Evolutionary conservation across 2,113 vertebrate genomes (phyloP).

Genomic region (Cyanistes caeruleus): DNA sequence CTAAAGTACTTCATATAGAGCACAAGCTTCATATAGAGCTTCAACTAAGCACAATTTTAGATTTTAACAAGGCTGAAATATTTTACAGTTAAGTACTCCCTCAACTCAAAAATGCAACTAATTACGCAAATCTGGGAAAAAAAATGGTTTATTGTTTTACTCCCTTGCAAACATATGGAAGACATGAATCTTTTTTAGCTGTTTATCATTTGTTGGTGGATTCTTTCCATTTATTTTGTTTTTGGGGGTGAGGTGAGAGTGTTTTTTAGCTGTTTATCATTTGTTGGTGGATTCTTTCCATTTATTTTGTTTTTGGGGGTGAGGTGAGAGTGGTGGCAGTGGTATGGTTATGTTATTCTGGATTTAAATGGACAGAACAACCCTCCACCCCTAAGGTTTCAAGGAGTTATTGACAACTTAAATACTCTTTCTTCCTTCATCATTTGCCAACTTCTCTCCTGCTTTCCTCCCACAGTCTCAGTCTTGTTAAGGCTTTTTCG

Average conservation of each 20-base stretch:
- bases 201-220: too few relatives aligned
- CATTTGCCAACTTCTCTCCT: not conserved
- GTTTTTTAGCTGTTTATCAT: too few relatives aligned
- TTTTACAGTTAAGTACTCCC: not conserved
- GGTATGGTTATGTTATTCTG: not conserved
- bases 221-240: too few relatives aligned
- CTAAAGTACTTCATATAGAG: not conserved
- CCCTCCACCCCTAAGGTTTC: not conserved
- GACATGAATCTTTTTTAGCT: not conserved
- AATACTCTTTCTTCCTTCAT: not conserved
- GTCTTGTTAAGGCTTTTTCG: not conserved
- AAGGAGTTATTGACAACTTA: not conserved
- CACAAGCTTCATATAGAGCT: too few relatives aligned
- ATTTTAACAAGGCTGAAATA: not conserved
- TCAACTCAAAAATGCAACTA: not conserved
- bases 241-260: too few relatives aligned
- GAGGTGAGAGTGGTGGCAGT: not conserved
- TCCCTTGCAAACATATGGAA: not conserved
- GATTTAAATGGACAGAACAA: not conserved
- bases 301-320: not conserved
- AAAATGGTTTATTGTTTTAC: not conserved
- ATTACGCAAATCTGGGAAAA: not conserved
- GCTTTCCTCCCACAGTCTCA: not conserved
- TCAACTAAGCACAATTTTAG: not conserved
- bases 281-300: fast-evolving